phyloP scores from a whole-genome alignment of 2,888 invertebrate genomes.

The Hyposoter dolosus region DNA sequence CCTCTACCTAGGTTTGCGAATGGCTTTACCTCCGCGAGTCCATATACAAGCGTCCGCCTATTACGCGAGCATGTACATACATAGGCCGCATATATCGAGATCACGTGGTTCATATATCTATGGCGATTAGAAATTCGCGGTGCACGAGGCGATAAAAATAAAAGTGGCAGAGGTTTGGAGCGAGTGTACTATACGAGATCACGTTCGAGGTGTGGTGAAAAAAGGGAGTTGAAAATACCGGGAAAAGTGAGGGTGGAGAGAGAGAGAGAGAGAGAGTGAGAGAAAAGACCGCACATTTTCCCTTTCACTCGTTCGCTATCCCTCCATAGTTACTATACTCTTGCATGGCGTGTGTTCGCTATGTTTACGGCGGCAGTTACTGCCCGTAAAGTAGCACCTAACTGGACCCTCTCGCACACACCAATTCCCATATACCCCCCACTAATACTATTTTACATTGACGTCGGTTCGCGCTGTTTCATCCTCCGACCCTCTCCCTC shows the following conservation, averaged over 20 bases:
- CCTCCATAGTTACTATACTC: conserved; percentile 42
- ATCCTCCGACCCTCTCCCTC: conserved; percentile 27
- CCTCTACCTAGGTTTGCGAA: conserved; percentile 14
- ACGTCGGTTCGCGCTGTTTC: conserved; percentile 49
- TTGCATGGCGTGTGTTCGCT: conserved; percentile 72
- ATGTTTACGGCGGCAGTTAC: conserved; percentile 78
- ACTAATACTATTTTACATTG: conserved; percentile 43
- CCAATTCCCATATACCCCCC: conserved; percentile 43
- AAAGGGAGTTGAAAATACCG: conserved; percentile 59
- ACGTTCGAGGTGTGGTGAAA: conserved; percentile 47
- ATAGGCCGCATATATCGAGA: conserved; percentile 13
- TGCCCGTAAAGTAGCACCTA: conserved; percentile 80
- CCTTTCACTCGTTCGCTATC: conserved; percentile 27
- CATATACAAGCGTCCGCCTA: conserved; percentile 19
- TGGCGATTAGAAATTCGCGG: conserved; percentile 73
- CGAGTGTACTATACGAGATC: conserved; percentile 60
- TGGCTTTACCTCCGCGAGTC: conserved; percentile 13
- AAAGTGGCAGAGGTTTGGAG: conserved; percentile 62
- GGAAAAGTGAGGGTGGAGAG: conserved; percentile 41
- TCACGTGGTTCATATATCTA: conserved; percentile 39
- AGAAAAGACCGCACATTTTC: conserved; percentile 50
- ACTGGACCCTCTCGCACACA: conserved; percentile 75
- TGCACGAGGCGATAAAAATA: conserved; percentile 67
- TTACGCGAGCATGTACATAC: conserved; percentile 21
- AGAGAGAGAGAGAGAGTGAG: conserved; percentile 63